Evolutionary conservation across 2,797 vertebrate genomes (phyloP), one percentile per base, ranked within the genome.

Genomic region (Setipinna tenuifilis): DNA sequence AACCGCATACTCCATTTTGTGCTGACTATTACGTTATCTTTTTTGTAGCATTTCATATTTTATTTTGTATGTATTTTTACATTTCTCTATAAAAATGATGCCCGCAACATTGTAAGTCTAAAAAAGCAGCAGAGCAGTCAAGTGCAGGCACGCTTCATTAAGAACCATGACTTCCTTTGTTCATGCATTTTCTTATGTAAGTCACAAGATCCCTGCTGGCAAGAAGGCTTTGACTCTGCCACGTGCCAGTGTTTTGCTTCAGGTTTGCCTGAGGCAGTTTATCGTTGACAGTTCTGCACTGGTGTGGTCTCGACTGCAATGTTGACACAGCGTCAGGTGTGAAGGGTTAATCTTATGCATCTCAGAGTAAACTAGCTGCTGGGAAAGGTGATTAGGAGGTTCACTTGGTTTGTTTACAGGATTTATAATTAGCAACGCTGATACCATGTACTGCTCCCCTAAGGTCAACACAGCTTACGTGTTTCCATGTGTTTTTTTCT

Each of bases 351-450:
- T 78, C 71, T 78, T n/a, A 0, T 78, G 31, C 21, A 41, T 78
- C 71, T 44, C 5, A 41, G 71, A 35, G 35, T 78, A 78, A 44
- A 78, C 71, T 7, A 2, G 21, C 71, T 78, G 71, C 71, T 78
- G 71, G 35, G 71, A 78, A 78, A 78, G 44, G 71, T 78, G 71
- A 78, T 78, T 78, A 78, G 35, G 71, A 78, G 35, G 31, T 78
- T 78, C 35, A 21, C 71, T 41, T 35, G 35, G 71, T 44, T 19
- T 78, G 71, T 78, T 78, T 78, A 78, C 71, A 44, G 6, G 35
- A 44, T 21, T 78, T 44, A 44, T 21, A 44, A 78, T 78, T 78
- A 78, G 71, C 71, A 78, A 35, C 41, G 3, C 31, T 44, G 71
- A 78, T 21, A 44, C 31, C 35, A 21, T 78, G 35, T 44, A 44